These are phyloP conservation scores for Augochlorella aurata DNA, from an alignment of 2,888 invertebrate genomes.

Conservation along the genomic window DNA sequence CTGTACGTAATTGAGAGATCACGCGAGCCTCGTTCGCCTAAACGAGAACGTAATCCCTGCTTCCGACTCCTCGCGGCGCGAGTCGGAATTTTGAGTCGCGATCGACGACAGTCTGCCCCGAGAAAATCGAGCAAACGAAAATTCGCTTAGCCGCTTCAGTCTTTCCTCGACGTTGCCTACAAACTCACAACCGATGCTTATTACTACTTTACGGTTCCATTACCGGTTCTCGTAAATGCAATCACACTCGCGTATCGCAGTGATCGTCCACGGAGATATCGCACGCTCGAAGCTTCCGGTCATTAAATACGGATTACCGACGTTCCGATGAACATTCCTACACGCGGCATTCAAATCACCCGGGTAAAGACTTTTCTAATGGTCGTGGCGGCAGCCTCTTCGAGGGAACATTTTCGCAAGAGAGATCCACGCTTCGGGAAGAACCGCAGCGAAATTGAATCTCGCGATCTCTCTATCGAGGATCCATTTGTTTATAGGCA, in stretches of 20 bases:
- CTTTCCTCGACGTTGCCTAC: too few relatives aligned
- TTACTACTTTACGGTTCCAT: too few relatives aligned
- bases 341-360: not conserved
- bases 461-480: too few relatives aligned
- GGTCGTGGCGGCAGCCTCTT: too few relatives aligned
- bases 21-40: constrained; percentile 17
- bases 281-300: not conserved
- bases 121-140: too few relatives aligned
- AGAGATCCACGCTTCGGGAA: too few relatives aligned
- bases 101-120: not conserved
- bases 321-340: not conserved
- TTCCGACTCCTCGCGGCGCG: constrained; percentile 6
- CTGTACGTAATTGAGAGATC: not conserved
- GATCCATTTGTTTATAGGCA: too few relatives aligned
- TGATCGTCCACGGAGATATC: not conserved
- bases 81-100: not conserved
- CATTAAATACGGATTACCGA: not conserved
- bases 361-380: not conserved
- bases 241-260: not conserved
- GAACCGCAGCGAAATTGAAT: not conserved
- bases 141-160: too few relatives aligned
- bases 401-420: too few relatives aligned
- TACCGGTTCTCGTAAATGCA: too few relatives aligned
- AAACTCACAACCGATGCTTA: too few relatives aligned
- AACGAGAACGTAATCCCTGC: constrained; percentile 15